Evolutionary conservation across 2,113 vertebrate species (phyloP), one percentile per base, ranked within the genome.

Genomic region (Oxygymnocypris stewartii): DNA sequence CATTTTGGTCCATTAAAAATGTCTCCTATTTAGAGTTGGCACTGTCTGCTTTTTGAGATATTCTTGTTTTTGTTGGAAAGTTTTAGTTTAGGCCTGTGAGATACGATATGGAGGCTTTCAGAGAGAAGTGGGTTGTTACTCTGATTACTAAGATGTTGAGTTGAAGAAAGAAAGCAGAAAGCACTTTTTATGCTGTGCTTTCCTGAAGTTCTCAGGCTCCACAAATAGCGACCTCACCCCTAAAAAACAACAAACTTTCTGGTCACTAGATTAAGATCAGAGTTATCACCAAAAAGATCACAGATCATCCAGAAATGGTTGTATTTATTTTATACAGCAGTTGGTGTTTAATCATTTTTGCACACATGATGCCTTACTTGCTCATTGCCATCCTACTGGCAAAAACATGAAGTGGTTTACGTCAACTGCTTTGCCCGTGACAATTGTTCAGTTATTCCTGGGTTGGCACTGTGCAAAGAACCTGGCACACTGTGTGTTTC

Each of bases 381-480:
- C 31, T 79, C 31, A 79, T 59, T 63, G 57, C 57, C 23, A 44
- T 57, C 12, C 54, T 79, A 13, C 54, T 79, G 59, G 59, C 23
- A 81, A 44, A 81, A 49, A 82, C 13, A 6, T 31, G 23, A 12
- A 51, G 75, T 69, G 31, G 44, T 31, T 84, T 86, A 35, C 63
- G 78, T 85, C 82, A 77, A 84, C 51, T 16, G 11, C 37, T 78
- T 78, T 31, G 31, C 69, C 54, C 44, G n/a, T 13, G 61, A 83
- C 86, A 89, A 82, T n/a, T 61, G 78, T 71, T 79, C 73, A 85
- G 71, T 87, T 84, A 89, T 79, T 28, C 73, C 31, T n/a, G 20
- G 3, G 40, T 85, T 37, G n/a, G 82, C 35, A 51, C 44, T 44
- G 35, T 77, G 74, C 28, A 40, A 31, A 20, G 76, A 87, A 81